Evolutionary conservation across 2,797 vertebrate species (phyloP), one percentile per base, ranked within the genome.

Genomic region (Acropternis orthonyx): DNA sequence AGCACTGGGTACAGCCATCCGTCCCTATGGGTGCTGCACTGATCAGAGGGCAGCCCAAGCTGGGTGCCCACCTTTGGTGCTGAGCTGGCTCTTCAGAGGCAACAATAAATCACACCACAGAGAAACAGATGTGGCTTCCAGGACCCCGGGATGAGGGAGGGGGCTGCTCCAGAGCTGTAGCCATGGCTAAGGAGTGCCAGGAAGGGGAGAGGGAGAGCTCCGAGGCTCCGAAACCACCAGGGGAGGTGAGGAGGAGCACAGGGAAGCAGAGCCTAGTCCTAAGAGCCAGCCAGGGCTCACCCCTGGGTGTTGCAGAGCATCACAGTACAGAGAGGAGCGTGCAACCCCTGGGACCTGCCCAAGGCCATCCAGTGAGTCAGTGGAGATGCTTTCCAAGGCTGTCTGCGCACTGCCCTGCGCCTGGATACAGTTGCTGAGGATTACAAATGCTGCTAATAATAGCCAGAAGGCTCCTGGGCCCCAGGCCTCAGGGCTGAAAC

Each of bases 371-470:
- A 7, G 71, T 55, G 76, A 91, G 88, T 77, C 91, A 73, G 34
- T 66, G 51, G 61, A 1, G 9, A 73, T 81, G 94, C 89, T 69
- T 36, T 62, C 67, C 94, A 43, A 63, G 77, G 90, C 59, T 59
- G 84, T 7, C 44, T 34, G 17, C 4, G 10, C 30, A 3, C 80
- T 78, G 95, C 84, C 91, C 43, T 0, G 56, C 65, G 87, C 95
- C 92, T 82, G 84, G 90, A 80, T 23, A 73, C 91, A 28, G 80
- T 66, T 61, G 20, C 77, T 19, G 66, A 77, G 76, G 79, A 80
- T 95, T 89, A 94, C 78, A 83, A 92, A 88, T 15, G 32, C 78
- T 74, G 76, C 89, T 95, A 95, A 94, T 32, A 89, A 95, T 88
- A 95, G 84, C 54, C 84, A 63, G 69, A 39, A 69, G 81, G 73